These are phyloP conservation scores for Syrrhaptes paradoxus DNA, from an alignment of 2,113 vertebrate species.

Conservation along the genomic window DNA sequence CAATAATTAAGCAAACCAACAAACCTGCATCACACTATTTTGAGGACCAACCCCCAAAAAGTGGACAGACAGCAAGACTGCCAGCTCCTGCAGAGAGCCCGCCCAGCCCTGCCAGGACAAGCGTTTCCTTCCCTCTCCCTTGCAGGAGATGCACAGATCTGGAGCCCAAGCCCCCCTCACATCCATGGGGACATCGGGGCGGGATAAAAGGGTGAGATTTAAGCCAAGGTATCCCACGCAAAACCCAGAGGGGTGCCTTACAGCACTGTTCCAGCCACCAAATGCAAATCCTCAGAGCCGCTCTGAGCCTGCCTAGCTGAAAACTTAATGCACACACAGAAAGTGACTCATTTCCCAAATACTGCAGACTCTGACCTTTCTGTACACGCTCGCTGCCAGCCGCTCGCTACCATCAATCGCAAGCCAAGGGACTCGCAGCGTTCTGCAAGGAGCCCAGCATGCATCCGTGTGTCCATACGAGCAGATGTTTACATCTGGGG, in stretches of 20 bases:
- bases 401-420: accelerated
- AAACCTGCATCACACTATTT: neutral
- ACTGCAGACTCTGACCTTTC: slow-evolving; percentile 56
- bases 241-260: neutral
- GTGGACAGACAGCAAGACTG: neutral
- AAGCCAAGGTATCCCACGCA: neutral
- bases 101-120: neutral
- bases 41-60: neutral
- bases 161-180: neutral
- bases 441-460: neutral
- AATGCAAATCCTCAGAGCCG: neutral
- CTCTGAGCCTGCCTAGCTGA: neutral
- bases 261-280: neutral
- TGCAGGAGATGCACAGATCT: accelerated
- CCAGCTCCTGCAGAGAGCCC: neutral
- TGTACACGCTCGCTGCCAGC: neutral
- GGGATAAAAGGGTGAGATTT: neutral
- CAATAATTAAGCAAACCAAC: neutral
- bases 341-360: slow-evolving; percentile 65
- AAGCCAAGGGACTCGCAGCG: neutral
- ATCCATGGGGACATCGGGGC: accelerated
- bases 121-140: neutral
- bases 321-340: neutral
- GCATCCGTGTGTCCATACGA: accelerated
- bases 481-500: neutral